Evolutionary conservation across 2,888 invertebrate species (phyloP), one percentile per base, ranked within the genome.

Genomic region (Diadegma fenestrale): DNA sequence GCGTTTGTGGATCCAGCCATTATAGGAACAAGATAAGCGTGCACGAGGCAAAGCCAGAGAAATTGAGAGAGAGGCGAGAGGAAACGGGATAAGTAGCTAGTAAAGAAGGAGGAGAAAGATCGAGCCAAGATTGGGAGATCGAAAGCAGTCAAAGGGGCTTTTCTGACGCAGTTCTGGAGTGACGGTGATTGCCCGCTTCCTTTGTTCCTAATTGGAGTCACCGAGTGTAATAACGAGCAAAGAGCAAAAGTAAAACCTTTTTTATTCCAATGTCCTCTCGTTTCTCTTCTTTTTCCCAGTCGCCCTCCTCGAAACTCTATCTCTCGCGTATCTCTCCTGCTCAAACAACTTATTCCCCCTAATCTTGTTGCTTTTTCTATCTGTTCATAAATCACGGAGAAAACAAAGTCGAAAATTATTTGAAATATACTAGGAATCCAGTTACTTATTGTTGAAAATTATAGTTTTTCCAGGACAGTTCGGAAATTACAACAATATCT

Each of bases 161-260:
- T 79, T 69, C 69, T 69, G 73, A 58, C 58, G 54, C n/a, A n/a
- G 64, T 71, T 75, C 71, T 41, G 61, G 72, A 77, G 75, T 72
- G 80, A 76, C 84, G 82, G 83, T 83, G 85, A 86, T 84, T 86
- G 87, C 86, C 78, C 83, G 82, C 80, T 87, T 86, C 79, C 86
- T 87, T 88, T 88, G 87, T 87, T 82, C 84, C 87, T 88, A 90
- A 90, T 90, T 89, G 89, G 87, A 88, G 86, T 88, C 89, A 79
- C 85, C 88, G 79, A 48, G 80, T 80, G 82, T 80, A 79, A 87
- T 87, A 85, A 85, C 80, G 82, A 87, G 82, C 80, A 80, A 82
- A 80, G 81, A 85, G 66, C 33, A 63, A 63, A 87, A 85, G 82
- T 71, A 81, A 83, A 85, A 86, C 54, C 48, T 69, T 77, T 58